Base-by-base conservation (phyloP, 2,888 invertebrate species). In the Argyresthia albistria region DNA sequence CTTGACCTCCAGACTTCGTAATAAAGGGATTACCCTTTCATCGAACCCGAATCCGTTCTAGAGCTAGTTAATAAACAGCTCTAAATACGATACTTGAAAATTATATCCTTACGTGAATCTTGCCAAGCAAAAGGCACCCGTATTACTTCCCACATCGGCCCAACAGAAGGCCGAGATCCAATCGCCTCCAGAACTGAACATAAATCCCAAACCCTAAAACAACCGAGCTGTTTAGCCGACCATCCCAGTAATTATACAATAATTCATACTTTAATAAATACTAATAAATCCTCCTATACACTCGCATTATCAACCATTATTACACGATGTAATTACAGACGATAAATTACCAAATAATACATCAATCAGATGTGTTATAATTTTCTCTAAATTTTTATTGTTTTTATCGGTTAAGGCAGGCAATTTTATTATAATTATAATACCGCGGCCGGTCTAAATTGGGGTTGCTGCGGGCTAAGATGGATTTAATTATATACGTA, bases 341-440 rank as follows among this genome's bases (percentile, higher is more conserved):
- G 78, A 87, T 87, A 87, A 87, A 86, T 87, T 86, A 84, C 76
- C 81, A 81, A 86, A 87, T 87, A 86, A 83, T 86, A 83, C 86
- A 86, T 87, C 86, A 86, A 87, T 87, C 86, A 86, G 86, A 86
- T 78, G 84, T 86, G 84, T 87, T 86, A 87, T 84, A 86, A 86
- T 84, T 86, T 83, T 73, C 71, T 75, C 25, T 74, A 70, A 75
- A 73, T 71, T 69, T 74, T 76, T 69, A 68, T 61, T 69, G 66
- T 68, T 74, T 76, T 69, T 74, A 75, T 75, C 71, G 72, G 65
- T 62, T 70, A 66, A 25, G 45, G 53, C 43, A 65, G 76, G 82
- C 86, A 82, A 86, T 86, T 86, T 86, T 84, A 83, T 80, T 81
- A 82, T 84, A 86, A 86, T 86, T 86, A 84, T 82, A 84, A 82